These are phyloP conservation scores for Arizona elegans DNA, from an alignment of 2,113 vertebrate genomes.

Conservation along the genomic window DNA sequence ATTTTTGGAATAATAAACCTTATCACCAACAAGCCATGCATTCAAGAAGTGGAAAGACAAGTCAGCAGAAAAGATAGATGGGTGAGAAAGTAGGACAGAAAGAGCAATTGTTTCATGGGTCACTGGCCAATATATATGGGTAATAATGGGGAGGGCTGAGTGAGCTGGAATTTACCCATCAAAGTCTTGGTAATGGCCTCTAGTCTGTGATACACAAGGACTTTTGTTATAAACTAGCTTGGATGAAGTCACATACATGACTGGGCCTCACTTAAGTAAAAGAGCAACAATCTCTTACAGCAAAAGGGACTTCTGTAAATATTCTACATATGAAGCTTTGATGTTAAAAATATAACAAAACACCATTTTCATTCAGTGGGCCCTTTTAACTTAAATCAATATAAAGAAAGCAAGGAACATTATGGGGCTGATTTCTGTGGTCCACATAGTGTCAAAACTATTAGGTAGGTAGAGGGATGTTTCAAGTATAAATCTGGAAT, in stretches of 20 bases:
- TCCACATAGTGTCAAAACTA: background rate
- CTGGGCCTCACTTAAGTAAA: background rate
- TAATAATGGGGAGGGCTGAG: background rate
- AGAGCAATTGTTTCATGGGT: background rate
- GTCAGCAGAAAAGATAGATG: background rate
- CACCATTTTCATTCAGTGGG: background rate
- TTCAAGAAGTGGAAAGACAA: background rate
- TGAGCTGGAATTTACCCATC: background rate
- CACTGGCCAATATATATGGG: background rate
- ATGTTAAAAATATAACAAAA: background rate
- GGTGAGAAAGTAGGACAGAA: background rate
- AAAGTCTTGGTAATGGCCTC: background rate
- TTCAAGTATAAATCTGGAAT: background rate
- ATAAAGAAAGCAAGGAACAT: background rate
- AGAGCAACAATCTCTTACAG: background rate
- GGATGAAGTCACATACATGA: background rate
- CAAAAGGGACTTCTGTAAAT: background rate
- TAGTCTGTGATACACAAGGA: background rate
- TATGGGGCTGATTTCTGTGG: background rate
- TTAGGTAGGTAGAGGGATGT: background rate
- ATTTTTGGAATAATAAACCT: background rate
- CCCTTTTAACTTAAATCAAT: background rate
- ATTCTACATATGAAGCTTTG: background rate
- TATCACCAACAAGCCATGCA: background rate
- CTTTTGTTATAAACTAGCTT: background rate